Percentiles rank a stretch among this genome's conserved stretches.
These are phyloP conservation scores for Chrysolina americana DNA, from an alignment of 2,888 invertebrate genomes.

Conservation along the genomic window DNA sequence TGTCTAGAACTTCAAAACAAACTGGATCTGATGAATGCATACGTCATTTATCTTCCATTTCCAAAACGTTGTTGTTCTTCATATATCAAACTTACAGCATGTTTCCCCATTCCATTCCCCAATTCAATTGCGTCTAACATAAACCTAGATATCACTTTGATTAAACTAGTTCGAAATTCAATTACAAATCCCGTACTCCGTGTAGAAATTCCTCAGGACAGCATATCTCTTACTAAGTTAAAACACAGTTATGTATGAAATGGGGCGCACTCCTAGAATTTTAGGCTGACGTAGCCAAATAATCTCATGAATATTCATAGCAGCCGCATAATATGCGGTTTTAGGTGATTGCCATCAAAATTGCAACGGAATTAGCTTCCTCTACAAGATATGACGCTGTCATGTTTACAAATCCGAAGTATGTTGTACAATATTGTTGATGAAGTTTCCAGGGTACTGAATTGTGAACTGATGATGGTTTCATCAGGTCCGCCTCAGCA, in stretches of 20 bases:
- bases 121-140: background rate
- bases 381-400: slow-evolving; percentile 44
- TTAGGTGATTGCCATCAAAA: slow-evolving; percentile 53
- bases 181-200: slow-evolving; percentile 32
- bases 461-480: too few relatives aligned
- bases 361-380: slow-evolving; percentile 50
- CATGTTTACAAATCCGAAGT: slow-evolving; percentile 46
- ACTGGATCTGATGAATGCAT: too few relatives aligned
- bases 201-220: slow-evolving; percentile 23
- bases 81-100: background rate
- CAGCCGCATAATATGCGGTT: slow-evolving; percentile 51
- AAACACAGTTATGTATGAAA: slow-evolving; percentile 50
- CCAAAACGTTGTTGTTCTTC: background rate
- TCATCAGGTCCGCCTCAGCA: too few relatives aligned
- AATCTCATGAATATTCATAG: slow-evolving; percentile 54
- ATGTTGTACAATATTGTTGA: slow-evolving; percentile 27
- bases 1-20: too few relatives aligned
- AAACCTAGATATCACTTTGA: background rate
- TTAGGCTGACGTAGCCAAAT: slow-evolving; percentile 44
- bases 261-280: slow-evolving; percentile 48
- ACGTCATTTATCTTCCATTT: too few relatives aligned
- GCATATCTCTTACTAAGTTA: slow-evolving; percentile 42
- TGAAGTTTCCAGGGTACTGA: too few relatives aligned
- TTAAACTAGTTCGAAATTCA: slow-evolving; percentile 20
- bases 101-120: background rate